Conservation (phyloP, 2,797 vertebrate genomes). For the Taenioides sp. region DNA sequence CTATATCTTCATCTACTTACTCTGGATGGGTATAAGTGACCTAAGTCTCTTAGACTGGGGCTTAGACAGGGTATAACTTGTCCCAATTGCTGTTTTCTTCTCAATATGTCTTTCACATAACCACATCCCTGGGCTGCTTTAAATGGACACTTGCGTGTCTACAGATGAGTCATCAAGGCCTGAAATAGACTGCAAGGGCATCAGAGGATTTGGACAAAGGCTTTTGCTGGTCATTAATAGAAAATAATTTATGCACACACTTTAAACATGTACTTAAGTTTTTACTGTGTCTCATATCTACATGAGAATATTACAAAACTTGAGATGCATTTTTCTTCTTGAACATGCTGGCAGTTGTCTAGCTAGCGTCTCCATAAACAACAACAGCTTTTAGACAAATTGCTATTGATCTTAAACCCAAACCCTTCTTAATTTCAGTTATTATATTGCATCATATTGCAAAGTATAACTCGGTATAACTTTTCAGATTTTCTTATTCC, state of each 20-base stretch:
- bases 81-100: background rate
- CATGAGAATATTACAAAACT: background rate
- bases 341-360: background rate
- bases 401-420: conserved; percentile 53
- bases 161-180: background rate
- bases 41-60: no score
- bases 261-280: background rate
- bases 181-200: background rate
- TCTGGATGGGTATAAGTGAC: no score
- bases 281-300: background rate
- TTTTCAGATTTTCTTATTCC: conserved; percentile 9
- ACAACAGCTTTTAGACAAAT: conserved; percentile 55
- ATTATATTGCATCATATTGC: conserved; percentile 27
- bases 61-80: no score
- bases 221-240: background rate
- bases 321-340: background rate
- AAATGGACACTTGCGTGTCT: background rate
- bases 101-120: background rate
- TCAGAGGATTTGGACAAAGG: background rate
- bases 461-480: conserved; percentile 9
- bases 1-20: no score
- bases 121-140: background rate
- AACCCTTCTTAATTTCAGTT: conserved; percentile 28
- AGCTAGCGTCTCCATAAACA: conserved; percentile 32
- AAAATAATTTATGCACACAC: background rate